Evolutionary conservation across 30 jellyfish, hydroid and myxozoan genomes (phyloP), one percentile per base, ranked within the genome.

Genomic region (Hydra vulgaris): DNA sequence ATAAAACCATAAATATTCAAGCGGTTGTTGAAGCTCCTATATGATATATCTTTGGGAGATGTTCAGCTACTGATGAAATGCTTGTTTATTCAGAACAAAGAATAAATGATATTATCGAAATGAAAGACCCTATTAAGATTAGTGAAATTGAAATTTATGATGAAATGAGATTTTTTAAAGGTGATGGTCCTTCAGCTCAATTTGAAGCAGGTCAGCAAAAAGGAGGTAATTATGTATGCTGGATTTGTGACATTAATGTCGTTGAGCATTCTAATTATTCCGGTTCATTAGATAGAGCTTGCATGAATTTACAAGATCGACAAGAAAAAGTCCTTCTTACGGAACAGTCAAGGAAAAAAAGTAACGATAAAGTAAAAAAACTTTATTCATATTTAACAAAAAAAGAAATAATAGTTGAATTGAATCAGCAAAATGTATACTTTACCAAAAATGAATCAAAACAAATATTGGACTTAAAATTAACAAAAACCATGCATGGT

Each of bases 121-220:
- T n/a, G n/a, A n/a, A n/a, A n/a, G n/a, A n/a, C n/a, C n/a, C n/a
- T n/a, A n/a, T n/a, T n/a, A n/a, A n/a, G n/a, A n/a, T 21, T 61
- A 21, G 19, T 61, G 72, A 61, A 7, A 18, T 70, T 25, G 27
- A 22, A 22, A 17, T 70, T 70, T 70, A 70, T 70, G 76, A 70
- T 25, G 27, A 70, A 70, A 70, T 70, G 76, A 70, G 76, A 17
- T 70, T 70, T n/a, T 70, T 70, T 25, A 22, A 70, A 21, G 76
- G 76, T 70, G 1, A 70, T 70, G 76, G 76, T 21, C 18, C 76
- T 21, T 15, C 76, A 73, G 81, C 81, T 12, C 72, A 73, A 26
- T 27, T 73, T 27, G 81, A 73, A 73, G 81, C 67, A 21, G 81
- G 81, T 73, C 55, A 73, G 23, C 17, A 73, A 73, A 73, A 73